Evolutionary conservation across 1,140 invertebrate species (phyloP), one percentile per base, ranked within the genome.

Genomic region (Trichoplusia ni): DNA sequence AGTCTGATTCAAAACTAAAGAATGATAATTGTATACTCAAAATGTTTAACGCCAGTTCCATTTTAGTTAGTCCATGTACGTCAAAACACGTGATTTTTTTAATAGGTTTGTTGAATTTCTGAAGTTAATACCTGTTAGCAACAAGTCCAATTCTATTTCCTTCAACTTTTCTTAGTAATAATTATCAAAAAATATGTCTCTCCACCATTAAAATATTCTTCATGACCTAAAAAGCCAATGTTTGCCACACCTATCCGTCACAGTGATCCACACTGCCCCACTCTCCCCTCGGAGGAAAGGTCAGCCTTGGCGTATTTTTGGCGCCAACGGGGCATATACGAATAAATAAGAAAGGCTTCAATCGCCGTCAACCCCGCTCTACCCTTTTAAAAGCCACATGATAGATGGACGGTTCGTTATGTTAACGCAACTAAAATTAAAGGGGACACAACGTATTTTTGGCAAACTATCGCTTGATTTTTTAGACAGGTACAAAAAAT

Each of bases 371-470:
- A 75, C 81, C 79, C 79, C 70, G 64, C 60, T 76, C 75, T 75
- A 86, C 83, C 84, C 86, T 84, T 88, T 89, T 78, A 86, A 77
- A 77, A 72, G 69, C 60, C 73, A 76, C 75, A 86, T 89, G 81
- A 89, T 85, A 85, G 84, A 89, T 87, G 82, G 79, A 77, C 62
- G 65, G 64, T 54, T 76, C 73, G 72, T 77, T 73, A 71, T 67
- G 62, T 51, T 54, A 66, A 59, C 54, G 58, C 38, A 59, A 66
- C 64, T 72, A 69, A 71, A 73, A 64, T 70, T 65, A 66, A 67
- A 49, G 64, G 18, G 27, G n/a, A 21, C 7, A 44, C 8, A 21
- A 21, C 29, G 44, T 44, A 42, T 58, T 44, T 58, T 44, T 56
- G 51, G 51, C 54, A 16, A 4, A 21, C 16, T 31, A 38, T 25